Base-by-base conservation (phyloP, 2,113 vertebrate genomes). In the Lutjanus erythropterus region DNA sequence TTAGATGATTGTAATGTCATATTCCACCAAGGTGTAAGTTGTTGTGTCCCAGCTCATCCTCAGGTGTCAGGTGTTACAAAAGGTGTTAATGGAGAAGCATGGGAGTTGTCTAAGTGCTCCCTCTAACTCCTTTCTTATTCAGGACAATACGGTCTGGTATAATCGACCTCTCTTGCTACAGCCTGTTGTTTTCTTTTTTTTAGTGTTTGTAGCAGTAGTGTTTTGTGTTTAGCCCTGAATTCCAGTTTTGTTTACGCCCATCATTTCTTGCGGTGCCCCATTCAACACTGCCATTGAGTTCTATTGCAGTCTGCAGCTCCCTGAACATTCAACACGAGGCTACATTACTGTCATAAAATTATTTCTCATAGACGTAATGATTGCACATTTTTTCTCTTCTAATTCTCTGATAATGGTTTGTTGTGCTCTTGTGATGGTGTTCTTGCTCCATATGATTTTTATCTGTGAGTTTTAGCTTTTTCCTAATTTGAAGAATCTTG, bases 31-130 rank as follows among this genome's bases (percentile, higher is more conserved):
- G 41, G 60, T 16, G 10, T 1, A 25, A 23, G 31, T 60, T 80
- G 29, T 75, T 80, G 11, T 53, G 2, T 49, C 62, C 23, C 23
- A 25, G 69, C 65, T 81, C 61, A 61, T 86, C 19, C 64, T 83
- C 78, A 11, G 65, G 66, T 89, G 61, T 85, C 78, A 42, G 16
- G 14, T 47, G 27, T 35, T 53, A 84, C 81, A 89, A 85, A 83
- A 74, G 74, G 55, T 71, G 80, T 83, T 78, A 88, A 47, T 29
- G 46, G 80, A 90, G 88, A 87, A 27, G 71, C 72, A 67, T 89
- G 89, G 79, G 84, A 90, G 58, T 61, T 46, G 44, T 60, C 9
- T 5, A 16, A 9, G 46, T 71, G 46, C 21, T 77, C 29, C 66
- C 12, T 62, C 60, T 1, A 29, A 39, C 37, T 62, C 55, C 44